Conservation (phyloP, 2,888 invertebrate species). For the Drosophila nr. perissopoda region DNA sequence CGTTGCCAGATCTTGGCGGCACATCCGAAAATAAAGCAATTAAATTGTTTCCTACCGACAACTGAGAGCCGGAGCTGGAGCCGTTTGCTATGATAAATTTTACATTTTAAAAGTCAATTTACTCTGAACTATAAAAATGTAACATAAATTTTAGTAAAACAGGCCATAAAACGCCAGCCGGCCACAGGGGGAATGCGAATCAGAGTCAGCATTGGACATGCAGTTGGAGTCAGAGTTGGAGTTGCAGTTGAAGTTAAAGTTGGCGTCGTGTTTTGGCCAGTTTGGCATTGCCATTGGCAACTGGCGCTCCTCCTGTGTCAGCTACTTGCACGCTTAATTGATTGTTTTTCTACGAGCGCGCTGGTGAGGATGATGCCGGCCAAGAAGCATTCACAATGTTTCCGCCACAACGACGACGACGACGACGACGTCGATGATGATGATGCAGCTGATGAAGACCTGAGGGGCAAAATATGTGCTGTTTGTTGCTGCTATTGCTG, state of each 20-base stretch:
- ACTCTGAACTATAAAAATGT: constrained; percentile 84
- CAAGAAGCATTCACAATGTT: constrained; percentile 48
- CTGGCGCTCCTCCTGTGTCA: constrained; percentile 73
- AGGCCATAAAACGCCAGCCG: constrained; percentile 73
- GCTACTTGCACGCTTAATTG: constrained; percentile 81
- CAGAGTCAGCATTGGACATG: constrained; percentile 10
- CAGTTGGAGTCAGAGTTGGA: constrained; percentile 8
- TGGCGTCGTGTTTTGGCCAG: constrained; percentile 22
- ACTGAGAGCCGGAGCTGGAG: constrained; percentile 10
- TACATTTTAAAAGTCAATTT: constrained; percentile 85
- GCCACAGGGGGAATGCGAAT: constrained; percentile 16
- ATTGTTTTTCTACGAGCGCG: constrained; percentile 81
- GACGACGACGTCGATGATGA: constrained; percentile 14
- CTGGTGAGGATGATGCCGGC: constrained; percentile 46
- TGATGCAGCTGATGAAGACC: constrained; percentile 78
- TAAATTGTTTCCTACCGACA: constrained; percentile 58
- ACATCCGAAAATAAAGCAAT: constrained; percentile 57
- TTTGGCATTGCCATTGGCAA: constrained; percentile 53
- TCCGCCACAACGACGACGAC: constrained; percentile 3
- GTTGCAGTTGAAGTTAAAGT: constrained; percentile 5
- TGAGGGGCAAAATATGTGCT: constrained; percentile 81
- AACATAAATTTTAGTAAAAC: constrained; percentile 82
- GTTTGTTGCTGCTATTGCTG: constrained; percentile 10
- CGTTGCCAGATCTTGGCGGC: constrained; percentile 62
- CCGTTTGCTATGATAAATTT: constrained; percentile 82